phyloP scores from a whole-genome alignment of 2,888 invertebrate genomes.

The Melikaiella ostensackeni region DNA sequence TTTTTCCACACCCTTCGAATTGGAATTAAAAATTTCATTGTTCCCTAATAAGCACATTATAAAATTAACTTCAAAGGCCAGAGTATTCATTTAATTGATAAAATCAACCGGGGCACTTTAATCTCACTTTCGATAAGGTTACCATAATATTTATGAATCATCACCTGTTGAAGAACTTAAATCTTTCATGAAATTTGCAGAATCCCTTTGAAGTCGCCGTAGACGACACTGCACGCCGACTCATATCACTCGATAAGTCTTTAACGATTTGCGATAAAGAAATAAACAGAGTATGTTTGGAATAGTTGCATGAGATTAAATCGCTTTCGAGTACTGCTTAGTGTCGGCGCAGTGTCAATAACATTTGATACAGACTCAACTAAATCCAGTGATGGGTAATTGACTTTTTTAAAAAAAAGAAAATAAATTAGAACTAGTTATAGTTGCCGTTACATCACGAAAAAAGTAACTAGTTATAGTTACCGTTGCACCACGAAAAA shows the following conservation, averaged over 20 bases:
- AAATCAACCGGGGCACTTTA: not conserved
- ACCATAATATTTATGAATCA: slow-evolving; percentile 8
- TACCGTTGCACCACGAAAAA: no score
- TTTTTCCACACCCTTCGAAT: no score
- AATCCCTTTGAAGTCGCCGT: slow-evolving; percentile 36
- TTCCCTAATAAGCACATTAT: no score
- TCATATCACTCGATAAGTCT: slow-evolving; percentile 42
- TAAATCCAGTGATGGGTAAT: no score
- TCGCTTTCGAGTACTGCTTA: slow-evolving; percentile 22
- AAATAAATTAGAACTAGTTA: no score
- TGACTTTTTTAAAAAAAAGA: no score
- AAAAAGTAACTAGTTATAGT: no score
- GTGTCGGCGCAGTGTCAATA: slow-evolving; percentile 18
- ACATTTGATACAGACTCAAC: slow-evolving; percentile 8
- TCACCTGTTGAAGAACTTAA: slow-evolving; percentile 29
- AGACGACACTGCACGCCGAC: slow-evolving; percentile 36
- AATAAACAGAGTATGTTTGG: slow-evolving; percentile 48
- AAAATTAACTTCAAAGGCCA: not conserved
- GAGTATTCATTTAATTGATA: not conserved
- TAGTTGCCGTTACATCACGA: no score
- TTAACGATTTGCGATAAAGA: slow-evolving; percentile 38
- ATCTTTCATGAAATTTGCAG: slow-evolving; percentile 14
- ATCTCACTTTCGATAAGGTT: not conserved
- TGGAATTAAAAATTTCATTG: no score
- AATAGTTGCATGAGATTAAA: slow-evolving; percentile 55